Conservation (phyloP, 2,888 invertebrate species). For the Aphodius granarius region DNA sequence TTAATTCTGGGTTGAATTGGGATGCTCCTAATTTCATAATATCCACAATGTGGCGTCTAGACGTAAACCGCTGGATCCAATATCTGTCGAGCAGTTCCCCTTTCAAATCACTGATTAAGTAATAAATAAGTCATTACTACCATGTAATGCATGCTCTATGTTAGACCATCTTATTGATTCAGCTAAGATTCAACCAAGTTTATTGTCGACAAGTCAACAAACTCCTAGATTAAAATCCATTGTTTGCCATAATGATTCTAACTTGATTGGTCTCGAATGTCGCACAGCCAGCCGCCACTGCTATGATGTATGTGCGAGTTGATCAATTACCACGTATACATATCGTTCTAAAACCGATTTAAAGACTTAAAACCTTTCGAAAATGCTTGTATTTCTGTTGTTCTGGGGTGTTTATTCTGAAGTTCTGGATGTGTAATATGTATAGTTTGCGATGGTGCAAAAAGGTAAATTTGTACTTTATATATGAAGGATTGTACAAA, state of each 20-base stretch:
- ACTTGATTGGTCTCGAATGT: no score
- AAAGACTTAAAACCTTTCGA: no score
- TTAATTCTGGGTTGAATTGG: not conserved
- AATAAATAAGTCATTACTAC: not conserved
- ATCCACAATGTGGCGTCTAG: not conserved
- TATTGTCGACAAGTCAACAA: not conserved
- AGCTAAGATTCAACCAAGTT: not conserved
- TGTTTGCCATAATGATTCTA: not conserved
- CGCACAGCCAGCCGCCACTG: no score
- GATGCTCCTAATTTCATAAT: not conserved
- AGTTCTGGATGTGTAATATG: no score
- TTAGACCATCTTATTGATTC: not conserved
- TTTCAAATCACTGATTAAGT: not conserved
- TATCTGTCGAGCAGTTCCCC: not conserved
- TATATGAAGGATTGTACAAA: not conserved
- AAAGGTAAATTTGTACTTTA: not conserved
- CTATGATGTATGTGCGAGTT: no score
- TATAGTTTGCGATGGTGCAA: no score
- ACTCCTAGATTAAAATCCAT: not conserved
- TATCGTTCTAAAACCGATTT: no score
- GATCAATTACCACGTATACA: no score
- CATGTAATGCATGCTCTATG: not conserved
- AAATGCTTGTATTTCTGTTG: no score
- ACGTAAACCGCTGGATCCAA: not conserved
- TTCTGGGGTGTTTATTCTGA: no score